Conservation (phyloP, 1,140 invertebrate genomes). For the Gonatopus flavifemur region DNA sequence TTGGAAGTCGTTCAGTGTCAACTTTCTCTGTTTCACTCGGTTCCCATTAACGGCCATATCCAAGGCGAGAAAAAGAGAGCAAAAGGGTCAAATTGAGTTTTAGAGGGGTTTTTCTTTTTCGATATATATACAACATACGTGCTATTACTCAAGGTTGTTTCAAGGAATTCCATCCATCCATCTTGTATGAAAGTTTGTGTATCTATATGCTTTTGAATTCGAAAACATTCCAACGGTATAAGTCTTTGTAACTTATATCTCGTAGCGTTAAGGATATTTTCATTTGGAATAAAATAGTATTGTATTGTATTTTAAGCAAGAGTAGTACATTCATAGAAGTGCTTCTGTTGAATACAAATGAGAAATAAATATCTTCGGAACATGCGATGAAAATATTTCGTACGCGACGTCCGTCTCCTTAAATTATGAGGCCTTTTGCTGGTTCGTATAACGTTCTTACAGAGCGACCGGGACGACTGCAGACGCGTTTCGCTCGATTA, state of each 20-base stretch:
- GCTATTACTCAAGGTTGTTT: too few species aligned
- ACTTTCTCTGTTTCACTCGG: constrained; percentile 24
- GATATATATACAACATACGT: too few species aligned
- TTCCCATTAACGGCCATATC: constrained; percentile 25
- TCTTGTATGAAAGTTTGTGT: background rate
- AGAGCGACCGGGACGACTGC: constrained; percentile 11
- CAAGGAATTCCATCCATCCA: background rate
- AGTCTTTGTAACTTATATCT: constrained; percentile 1
- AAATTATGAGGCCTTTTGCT: constrained; percentile 8
- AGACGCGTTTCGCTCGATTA: constrained; percentile 36
- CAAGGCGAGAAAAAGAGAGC: constrained; percentile 1
- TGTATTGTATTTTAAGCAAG: background rate
- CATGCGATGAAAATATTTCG: constrained; percentile 8
- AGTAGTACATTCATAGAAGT: background rate
- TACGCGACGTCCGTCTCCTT: background rate
- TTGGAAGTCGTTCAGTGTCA: constrained; percentile 28
- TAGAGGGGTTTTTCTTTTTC: too few species aligned
- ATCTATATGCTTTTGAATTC: constrained; percentile 5
- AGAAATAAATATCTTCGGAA: background rate
- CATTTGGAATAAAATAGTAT: too few species aligned
- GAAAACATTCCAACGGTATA: constrained; percentile 11
- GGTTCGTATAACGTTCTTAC: constrained; percentile 11
- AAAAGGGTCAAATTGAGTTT: too few species aligned
- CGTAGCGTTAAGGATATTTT: too few species aligned
- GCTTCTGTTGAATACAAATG: background rate